These are phyloP conservation scores for Neuroterus valhalla DNA, from an alignment of 1,140 invertebrate species.

Conservation along the genomic window DNA sequence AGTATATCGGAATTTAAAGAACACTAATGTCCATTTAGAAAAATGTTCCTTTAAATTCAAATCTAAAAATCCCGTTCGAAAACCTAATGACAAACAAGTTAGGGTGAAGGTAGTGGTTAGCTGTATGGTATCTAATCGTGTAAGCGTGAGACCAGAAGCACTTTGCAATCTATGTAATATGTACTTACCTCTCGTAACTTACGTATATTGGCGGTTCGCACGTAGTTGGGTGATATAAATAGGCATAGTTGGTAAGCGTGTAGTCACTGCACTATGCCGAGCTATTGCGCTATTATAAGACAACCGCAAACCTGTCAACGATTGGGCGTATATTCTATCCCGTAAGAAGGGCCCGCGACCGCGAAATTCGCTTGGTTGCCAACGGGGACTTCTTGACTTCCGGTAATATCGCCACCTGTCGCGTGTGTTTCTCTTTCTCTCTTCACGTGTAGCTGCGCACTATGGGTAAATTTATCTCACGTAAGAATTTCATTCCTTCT, in stretches of 20 bases:
- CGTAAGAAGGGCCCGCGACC: constrained; percentile 48
- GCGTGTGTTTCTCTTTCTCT: constrained; percentile 38
- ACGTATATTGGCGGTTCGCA: constrained; percentile 22
- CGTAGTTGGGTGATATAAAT: constrained; percentile 50
- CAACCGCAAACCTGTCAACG: constrained; percentile 72
- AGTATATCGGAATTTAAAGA: too few relatives aligned
- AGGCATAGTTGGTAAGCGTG: constrained; percentile 49
- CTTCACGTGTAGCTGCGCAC: constrained; percentile 22
- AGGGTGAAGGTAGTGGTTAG: not conserved
- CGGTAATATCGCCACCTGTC: constrained; percentile 55
- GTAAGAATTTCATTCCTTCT: too few relatives aligned
- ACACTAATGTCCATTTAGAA: too few relatives aligned
- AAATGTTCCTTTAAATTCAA: too few relatives aligned
- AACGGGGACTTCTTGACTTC: constrained; percentile 46
- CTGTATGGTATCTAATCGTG: not conserved
- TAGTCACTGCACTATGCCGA: constrained; percentile 39
- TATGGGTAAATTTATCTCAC: too few relatives aligned
- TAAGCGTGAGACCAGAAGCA: constrained; percentile 19
- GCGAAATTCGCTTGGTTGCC: constrained; percentile 56
- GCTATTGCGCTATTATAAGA: constrained; percentile 71
- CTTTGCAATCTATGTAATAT: constrained; percentile 17
- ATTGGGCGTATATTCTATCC: constrained; percentile 44
- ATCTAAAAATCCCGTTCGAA: not conserved
- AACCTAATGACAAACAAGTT: constrained; percentile 13
- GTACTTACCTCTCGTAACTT: constrained; percentile 25